phyloP scores from a whole-genome alignment of 2,797 vertebrate genomes.

The Neosilurus mollespiculum region DNA sequence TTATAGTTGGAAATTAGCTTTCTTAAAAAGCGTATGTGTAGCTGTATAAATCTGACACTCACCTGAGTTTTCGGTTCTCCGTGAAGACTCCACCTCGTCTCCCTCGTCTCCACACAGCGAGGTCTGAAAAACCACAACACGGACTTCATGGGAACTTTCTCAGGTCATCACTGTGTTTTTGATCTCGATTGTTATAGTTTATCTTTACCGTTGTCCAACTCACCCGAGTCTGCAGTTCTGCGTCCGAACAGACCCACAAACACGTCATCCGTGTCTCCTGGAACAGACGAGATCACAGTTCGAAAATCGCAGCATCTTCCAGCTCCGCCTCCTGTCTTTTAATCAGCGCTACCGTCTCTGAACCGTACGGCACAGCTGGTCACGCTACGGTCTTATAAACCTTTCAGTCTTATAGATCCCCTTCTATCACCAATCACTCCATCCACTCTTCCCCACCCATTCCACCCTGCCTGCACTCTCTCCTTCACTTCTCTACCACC shows the following conservation, averaged over 20 bases:
- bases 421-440: too few species aligned
- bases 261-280: slow-evolving; percentile 58
- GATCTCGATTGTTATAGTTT: background rate
- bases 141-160: background rate
- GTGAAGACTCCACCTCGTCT: slow-evolving; percentile 24
- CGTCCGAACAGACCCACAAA: slow-evolving; percentile 59
- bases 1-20: background rate
- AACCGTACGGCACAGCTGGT: too few species aligned
- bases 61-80: slow-evolving; percentile 31
- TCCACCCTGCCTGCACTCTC: too few species aligned
- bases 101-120: slow-evolving; percentile 16
- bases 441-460: too few species aligned
- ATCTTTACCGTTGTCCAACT: slow-evolving; percentile 19
- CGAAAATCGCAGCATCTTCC: too few species aligned
- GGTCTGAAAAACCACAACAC: background rate
- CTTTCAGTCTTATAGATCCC: too few species aligned
- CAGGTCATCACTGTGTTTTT: background rate
- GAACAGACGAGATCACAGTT: slow-evolving; percentile 10
- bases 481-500: too few species aligned
- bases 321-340: too few species aligned
- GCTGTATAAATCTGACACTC: slow-evolving; percentile 37
- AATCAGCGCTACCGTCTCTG: too few species aligned
- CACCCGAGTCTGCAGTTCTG: slow-evolving; percentile 53
- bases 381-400: too few species aligned
- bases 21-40: background rate